A percentile compares a stretch with the other conserved stretches of the same genome.
Evolutionary conservation across 1,140 invertebrate genomes (phyloP).

Genomic region (Aleiodes sp.): DNA sequence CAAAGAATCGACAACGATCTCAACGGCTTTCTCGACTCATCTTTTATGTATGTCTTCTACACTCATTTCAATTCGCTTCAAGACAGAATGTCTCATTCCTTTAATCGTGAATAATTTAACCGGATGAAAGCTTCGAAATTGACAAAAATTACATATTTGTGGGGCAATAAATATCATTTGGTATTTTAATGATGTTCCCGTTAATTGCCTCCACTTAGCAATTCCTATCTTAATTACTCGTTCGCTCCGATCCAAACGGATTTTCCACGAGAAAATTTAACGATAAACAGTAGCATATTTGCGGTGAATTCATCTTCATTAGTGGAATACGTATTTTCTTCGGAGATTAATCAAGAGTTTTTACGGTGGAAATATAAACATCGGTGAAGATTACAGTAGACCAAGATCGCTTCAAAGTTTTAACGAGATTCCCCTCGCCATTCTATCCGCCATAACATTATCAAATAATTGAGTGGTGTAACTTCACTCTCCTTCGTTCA

Average conservation of each 20-base stretch:
- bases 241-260: too few relatives aligned
- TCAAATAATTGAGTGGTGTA: conserved; percentile 67
- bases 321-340: too few relatives aligned
- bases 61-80: conserved; percentile 3
- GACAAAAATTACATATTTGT: too few relatives aligned
- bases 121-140: too few relatives aligned
- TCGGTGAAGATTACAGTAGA: conserved; percentile 61
- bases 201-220: too few relatives aligned
- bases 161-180: too few relatives aligned
- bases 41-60: conserved; percentile 37
- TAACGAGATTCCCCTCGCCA: conserved; percentile 63
- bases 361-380: conserved; percentile 60
- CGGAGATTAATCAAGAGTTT: too few relatives aligned
- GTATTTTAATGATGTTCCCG: too few relatives aligned
- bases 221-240: too few relatives aligned
- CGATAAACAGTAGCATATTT: too few relatives aligned
- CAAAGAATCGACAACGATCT: conserved; percentile 54
- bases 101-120: too few relatives aligned
- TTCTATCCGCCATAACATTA: conserved; percentile 62
- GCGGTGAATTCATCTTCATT: not conserved
- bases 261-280: too few relatives aligned
- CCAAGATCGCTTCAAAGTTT: conserved; percentile 63
- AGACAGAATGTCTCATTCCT: conserved; percentile 8
- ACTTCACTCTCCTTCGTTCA: conserved; percentile 46
- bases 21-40: conserved; percentile 47